A percentile compares a stretch with the other conserved stretches of the same genome.
Conservation (phyloP, 2,797 vertebrate species). For the Calcarius lapponicus region DNA sequence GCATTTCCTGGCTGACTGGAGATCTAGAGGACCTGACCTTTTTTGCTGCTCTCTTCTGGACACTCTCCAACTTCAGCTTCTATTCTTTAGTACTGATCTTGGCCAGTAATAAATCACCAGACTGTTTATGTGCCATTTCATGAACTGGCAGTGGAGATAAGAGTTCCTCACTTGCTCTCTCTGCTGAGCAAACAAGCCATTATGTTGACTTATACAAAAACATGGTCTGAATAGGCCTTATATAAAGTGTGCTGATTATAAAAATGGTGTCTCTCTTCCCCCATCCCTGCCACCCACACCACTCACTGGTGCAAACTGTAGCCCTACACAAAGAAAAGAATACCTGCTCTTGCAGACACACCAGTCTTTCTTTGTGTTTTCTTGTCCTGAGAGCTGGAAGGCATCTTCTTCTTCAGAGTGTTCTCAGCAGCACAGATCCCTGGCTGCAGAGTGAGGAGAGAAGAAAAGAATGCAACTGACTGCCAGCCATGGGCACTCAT, state of each 20-base stretch:
- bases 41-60: conserved; percentile 15
- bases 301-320: neutral
- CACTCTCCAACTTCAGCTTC: neutral
- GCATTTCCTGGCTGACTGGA: conserved; percentile 37
- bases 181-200: neutral
- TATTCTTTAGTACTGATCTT: neutral
- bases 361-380: neutral
- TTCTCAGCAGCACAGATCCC: neutral
- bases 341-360: conserved; percentile 33
- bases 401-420: neutral
- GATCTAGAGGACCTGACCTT: conserved; percentile 5
- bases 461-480: conserved; percentile 13
- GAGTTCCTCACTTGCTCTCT: neutral
- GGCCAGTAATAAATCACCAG: neutral
- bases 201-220: neutral
- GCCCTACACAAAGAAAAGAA: neutral
- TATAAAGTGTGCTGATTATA: neutral
- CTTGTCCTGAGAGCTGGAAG: conserved; percentile 29
- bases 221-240: neutral
- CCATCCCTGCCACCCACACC: neutral
- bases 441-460: conserved; percentile 49
- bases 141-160: neutral
- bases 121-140: neutral
- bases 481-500: neutral
- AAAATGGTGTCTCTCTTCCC: neutral